phyloP scores from a whole-genome alignment of 2,888 invertebrate genomes.

The Dasysyrphus tricinctus region DNA sequence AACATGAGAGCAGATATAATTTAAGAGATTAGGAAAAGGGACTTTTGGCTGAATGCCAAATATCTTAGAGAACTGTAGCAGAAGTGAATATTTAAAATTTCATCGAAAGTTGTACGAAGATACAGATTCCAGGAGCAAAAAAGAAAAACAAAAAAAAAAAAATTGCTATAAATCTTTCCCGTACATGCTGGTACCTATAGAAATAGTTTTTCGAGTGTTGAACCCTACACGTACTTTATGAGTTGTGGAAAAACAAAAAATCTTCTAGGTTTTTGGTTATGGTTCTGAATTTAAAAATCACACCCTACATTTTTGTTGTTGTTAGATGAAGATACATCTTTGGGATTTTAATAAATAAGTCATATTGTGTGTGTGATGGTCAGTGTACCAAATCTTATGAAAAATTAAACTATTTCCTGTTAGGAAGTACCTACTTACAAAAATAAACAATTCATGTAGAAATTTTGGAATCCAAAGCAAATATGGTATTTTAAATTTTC shows the following conservation, averaged over 20 bases:
- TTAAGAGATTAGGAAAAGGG: neutral
- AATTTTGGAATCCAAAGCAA: too few relatives aligned
- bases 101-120: neutral
- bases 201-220: neutral
- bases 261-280: conserved; percentile 3
- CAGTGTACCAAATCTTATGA: too few relatives aligned
- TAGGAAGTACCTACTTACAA: too few relatives aligned
- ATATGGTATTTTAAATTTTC: too few relatives aligned
- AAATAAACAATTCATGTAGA: too few relatives aligned
- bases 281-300: conserved; percentile 3
- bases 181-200: neutral
- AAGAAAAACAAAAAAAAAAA: too few relatives aligned
- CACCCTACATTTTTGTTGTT: neutral
- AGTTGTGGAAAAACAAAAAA: neutral
- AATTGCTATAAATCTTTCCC: neutral
- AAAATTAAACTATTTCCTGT: too few relatives aligned
- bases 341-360: too few relatives aligned
- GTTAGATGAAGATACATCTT: too few relatives aligned
- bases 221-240: neutral
- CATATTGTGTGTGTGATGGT: too few relatives aligned
- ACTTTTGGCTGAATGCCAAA: conserved; percentile 31
- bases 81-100: conserved; percentile 18
- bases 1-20: neutral
- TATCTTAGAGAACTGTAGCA: neutral
- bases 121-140: neutral